Evolutionary conservation across 2,888 invertebrate species (phyloP).

Genomic region (Lasioglossum vierecki): DNA sequence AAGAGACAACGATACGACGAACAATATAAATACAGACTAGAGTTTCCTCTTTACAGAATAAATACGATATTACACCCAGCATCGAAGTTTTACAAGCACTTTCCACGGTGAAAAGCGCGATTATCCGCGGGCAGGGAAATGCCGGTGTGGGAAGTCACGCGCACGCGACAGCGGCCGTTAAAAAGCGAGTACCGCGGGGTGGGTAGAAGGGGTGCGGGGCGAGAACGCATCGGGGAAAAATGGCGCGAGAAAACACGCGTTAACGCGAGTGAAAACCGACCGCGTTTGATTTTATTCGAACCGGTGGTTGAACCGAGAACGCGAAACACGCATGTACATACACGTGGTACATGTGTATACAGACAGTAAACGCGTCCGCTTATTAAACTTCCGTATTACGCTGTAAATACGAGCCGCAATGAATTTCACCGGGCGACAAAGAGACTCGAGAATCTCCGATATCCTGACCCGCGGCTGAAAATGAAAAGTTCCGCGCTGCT

Average conservation of each 20-base stretch:
- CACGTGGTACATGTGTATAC: background rate
- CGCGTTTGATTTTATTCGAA: conserved; percentile 20
- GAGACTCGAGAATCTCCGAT: conserved; percentile 49
- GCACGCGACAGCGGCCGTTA: background rate
- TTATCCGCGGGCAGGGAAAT: background rate
- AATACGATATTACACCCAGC: background rate
- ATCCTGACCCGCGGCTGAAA: conserved; percentile 33
- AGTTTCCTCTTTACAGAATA: too few relatives aligned
- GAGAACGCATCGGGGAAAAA: background rate
- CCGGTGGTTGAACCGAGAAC: conserved; percentile 7
- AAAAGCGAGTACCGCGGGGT: background rate
- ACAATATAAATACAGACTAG: too few relatives aligned
- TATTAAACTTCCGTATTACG: conserved; percentile 51
- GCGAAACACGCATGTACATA: conserved; percentile 18
- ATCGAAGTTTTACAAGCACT: background rate
- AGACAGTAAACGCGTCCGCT: conserved; percentile 48
- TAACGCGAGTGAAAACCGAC: background rate
- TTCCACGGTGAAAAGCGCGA: background rate
- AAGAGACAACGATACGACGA: too few relatives aligned
- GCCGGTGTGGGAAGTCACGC: background rate
- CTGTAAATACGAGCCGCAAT: conserved; percentile 49
- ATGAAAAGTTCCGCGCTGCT: conserved; percentile 20
- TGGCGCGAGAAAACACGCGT: background rate
- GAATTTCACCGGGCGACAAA: conserved; percentile 49
- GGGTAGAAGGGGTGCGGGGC: background rate